These are phyloP conservation scores for Agelastica alni DNA, from an alignment of 2,888 invertebrate genomes.

Conservation along the genomic window DNA sequence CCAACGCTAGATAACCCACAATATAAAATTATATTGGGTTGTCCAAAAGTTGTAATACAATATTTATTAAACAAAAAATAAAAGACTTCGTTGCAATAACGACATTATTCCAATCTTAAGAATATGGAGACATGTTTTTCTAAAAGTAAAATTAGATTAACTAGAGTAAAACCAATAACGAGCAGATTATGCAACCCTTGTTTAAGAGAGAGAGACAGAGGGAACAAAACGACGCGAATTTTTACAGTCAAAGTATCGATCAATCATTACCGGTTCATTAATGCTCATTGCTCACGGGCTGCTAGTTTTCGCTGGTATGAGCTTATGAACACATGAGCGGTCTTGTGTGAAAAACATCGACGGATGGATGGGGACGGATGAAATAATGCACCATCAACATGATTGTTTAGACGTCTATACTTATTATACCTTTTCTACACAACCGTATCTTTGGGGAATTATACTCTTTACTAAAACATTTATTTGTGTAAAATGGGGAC, in stretches of 20 bases:
- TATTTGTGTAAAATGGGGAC: no score
- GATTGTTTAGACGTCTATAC: slow-evolving; percentile 9
- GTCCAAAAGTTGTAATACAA: no score
- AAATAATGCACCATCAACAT: slow-evolving; percentile 13
- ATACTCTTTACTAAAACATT: no score
- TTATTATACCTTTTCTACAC: background rate
- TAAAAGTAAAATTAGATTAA: background rate
- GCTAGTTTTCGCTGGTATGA: slow-evolving; percentile 13
- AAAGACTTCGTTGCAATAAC: no score
- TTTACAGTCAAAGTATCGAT: slow-evolving; percentile 13
- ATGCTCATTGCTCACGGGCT: slow-evolving; percentile 16
- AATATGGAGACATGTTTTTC: no score
- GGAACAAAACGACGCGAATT: slow-evolving; percentile 1
- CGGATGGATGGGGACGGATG: background rate
- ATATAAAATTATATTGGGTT: no score
- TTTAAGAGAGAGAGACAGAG: no score
- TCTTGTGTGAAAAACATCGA: slow-evolving; percentile 25
- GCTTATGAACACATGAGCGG: slow-evolving; percentile 26
- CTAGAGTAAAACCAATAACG: background rate
- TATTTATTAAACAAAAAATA: no score
- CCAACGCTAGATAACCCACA: no score
- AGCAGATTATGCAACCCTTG: no score
- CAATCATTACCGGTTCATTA: slow-evolving; percentile 20
- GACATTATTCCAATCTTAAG: no score
- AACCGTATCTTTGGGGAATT: background rate